Conservation (phyloP, 2,797 vertebrate genomes). For the Eurystomus glaucurus region DNA sequence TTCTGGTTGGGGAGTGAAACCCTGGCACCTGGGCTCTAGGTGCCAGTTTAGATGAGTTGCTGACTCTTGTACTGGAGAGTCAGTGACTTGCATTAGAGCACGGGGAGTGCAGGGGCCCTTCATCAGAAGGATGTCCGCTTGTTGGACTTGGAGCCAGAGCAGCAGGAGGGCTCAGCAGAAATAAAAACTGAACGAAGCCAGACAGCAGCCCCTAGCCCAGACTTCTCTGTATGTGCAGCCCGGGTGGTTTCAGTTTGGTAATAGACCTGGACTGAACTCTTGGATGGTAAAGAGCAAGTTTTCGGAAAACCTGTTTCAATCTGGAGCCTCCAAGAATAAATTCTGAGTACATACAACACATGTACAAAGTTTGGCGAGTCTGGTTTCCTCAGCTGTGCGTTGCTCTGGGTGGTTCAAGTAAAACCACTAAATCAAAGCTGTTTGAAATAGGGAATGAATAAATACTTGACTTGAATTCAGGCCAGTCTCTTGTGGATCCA, state of each 20-base stretch:
- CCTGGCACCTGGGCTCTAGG: not conserved
- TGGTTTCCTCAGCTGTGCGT: not conserved
- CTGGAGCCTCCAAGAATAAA: slow-evolving; percentile 17
- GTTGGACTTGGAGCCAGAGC: not conserved
- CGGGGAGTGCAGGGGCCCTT: not conserved
- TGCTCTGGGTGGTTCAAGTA: slow-evolving; percentile 17
- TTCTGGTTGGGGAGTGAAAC: slow-evolving; percentile 30
- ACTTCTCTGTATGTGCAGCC: not conserved
- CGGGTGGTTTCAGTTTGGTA: not conserved
- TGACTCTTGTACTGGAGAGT: not conserved
- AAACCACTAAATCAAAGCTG: slow-evolving; percentile 51
- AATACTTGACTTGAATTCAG: slow-evolving; percentile 39
- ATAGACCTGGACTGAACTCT: not conserved
- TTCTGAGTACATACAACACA: not conserved
- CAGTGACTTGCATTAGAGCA: not conserved
- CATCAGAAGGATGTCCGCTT: not conserved
- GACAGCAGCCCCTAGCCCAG: not conserved
- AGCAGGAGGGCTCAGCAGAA: not conserved
- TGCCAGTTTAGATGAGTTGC: slow-evolving; percentile 11
- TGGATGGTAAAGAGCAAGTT: slow-evolving; percentile 6
- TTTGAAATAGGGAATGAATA: slow-evolving; percentile 52
- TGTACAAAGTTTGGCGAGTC: not conserved
- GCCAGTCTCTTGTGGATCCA: not conserved
- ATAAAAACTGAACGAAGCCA: slow-evolving; percentile 16
- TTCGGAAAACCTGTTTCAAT: slow-evolving; percentile 4